phyloP scores from a whole-genome alignment of 2,888 invertebrate species.

The Agrochola circellaris region DNA sequence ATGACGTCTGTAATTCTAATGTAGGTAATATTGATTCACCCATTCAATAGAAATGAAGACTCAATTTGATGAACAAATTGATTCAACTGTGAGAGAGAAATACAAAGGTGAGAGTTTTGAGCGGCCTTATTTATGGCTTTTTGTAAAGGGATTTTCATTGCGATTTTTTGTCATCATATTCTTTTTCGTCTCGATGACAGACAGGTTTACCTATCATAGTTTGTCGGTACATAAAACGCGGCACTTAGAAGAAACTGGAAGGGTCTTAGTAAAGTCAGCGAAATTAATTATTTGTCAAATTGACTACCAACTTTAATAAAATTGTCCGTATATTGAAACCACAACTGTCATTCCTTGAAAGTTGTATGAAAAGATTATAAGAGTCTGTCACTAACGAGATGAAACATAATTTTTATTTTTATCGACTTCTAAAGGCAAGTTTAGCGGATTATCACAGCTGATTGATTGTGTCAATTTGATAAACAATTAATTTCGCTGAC shows the following conservation, averaged over 20 bases:
- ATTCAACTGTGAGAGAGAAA: slow-evolving; percentile 18
- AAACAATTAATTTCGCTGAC: neutral
- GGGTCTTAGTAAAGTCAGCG: neutral
- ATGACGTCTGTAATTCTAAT: neutral
- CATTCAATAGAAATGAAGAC: neutral
- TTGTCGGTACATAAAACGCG: neutral
- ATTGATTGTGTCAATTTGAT: neutral
- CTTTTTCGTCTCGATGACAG: no score
- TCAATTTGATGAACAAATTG: slow-evolving; percentile 23
- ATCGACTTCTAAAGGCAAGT: no score
- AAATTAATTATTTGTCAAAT: no score
- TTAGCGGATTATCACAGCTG: neutral
- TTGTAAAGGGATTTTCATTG: neutral
- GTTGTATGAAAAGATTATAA: neutral
- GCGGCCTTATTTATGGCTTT: neutral
- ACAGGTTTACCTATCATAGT: neutral
- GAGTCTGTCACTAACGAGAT: no score
- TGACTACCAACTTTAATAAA: neutral
- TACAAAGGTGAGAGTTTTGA: neutral
- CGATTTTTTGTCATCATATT: no score
- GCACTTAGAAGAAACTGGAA: neutral
- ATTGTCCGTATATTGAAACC: neutral
- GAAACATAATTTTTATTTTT: no score
- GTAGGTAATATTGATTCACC: neutral
- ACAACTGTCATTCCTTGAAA: neutral